These are phyloP conservation scores for Sylvilagus bachmani DNA, from an alignment of 2,113 vertebrate genomes.

Conservation along the genomic window DNA sequence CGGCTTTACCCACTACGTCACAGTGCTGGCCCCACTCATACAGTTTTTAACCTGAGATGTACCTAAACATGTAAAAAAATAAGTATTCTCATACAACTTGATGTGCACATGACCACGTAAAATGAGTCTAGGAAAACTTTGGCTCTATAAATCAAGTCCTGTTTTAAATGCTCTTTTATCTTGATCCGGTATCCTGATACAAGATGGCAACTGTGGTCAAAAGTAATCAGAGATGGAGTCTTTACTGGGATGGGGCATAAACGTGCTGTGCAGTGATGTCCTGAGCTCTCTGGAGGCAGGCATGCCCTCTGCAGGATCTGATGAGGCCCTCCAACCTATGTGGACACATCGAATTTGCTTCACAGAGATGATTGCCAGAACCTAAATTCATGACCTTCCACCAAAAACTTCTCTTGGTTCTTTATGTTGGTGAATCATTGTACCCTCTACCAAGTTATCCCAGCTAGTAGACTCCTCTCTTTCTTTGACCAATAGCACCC, in stretches of 20 bases:
- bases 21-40: background rate
- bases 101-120: background rate
- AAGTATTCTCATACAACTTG: background rate
- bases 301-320: background rate
- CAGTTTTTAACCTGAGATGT: background rate
- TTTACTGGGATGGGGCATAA: background rate
- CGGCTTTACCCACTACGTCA: too few species aligned
- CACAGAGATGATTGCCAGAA: background rate
- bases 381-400: background rate
- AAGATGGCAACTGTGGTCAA: background rate
- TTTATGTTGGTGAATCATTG: background rate
- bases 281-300: background rate
- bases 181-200: background rate
- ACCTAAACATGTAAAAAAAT: constrained; percentile 22
- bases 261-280: background rate
- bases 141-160: background rate
- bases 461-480: background rate
- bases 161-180: constrained; percentile 8
- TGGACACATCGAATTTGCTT: background rate
- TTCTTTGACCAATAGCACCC: background rate
- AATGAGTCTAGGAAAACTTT: background rate
- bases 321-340: background rate
- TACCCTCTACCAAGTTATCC: background rate
- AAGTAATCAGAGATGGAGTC: background rate
- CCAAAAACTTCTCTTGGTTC: background rate